Evolutionary conservation across 2,113 vertebrate genomes (phyloP).

Genomic region (Noturus placidus): DNA sequence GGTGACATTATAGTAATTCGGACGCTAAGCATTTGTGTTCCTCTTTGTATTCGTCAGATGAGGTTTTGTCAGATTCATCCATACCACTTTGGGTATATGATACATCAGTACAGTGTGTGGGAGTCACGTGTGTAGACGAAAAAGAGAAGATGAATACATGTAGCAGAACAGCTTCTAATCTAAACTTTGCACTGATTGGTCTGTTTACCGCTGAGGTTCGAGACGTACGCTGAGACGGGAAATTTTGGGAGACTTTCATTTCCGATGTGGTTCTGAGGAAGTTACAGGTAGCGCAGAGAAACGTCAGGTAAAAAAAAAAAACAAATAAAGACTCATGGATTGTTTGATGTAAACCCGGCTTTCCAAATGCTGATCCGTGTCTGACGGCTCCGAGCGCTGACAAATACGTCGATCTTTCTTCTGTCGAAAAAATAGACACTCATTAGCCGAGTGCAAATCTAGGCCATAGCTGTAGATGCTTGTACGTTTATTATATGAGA

Average conservation of each 20-base stretch:
- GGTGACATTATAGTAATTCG: slow-evolving; percentile 4
- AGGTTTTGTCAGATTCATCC: neutral
- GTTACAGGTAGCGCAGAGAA: slow-evolving; percentile 20
- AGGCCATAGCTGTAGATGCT: neutral
- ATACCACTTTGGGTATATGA: neutral
- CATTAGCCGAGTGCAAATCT: slow-evolving; percentile 30
- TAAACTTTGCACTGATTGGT: slow-evolving; percentile 15
- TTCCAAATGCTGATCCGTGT: slow-evolving; percentile 33
- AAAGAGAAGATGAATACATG: neutral
- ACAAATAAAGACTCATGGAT: neutral
- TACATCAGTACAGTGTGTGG: too few relatives aligned
- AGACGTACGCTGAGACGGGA: neutral
- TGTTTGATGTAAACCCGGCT: slow-evolving; percentile 40
- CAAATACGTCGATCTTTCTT: slow-evolving; percentile 37
- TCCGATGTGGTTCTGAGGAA: neutral
- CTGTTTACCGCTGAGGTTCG: slow-evolving; percentile 6
- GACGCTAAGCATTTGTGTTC: neutral
- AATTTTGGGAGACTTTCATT: slow-evolving; percentile 1
- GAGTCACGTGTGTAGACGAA: too few relatives aligned
- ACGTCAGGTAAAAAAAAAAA: neutral
- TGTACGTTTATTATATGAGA: neutral
- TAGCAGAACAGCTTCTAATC: neutral
- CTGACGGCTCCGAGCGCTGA: slow-evolving; percentile 33
- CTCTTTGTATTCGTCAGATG: neutral
- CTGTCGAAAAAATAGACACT: slow-evolving; percentile 20